Evolutionary conservation across 2,113 vertebrate species (phyloP).

Genomic region (Ginglymostoma cirratum): DNA sequence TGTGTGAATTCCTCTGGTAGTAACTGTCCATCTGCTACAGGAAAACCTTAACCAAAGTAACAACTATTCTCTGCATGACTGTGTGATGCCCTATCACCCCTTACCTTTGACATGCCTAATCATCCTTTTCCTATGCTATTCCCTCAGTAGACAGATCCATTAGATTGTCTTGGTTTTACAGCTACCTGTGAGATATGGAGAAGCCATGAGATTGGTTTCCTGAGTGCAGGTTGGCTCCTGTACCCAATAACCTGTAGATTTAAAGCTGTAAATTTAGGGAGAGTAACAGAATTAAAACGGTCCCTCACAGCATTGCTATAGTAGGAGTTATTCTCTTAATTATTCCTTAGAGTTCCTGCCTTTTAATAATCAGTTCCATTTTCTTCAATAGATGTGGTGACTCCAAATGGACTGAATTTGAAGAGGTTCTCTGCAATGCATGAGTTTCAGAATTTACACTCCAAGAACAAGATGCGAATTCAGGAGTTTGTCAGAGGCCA

Average conservation of each 20-base stretch:
- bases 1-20: neutral
- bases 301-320: neutral
- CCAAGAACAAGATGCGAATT: conserved; percentile 82
- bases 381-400: conserved; percentile 67
- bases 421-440: conserved; percentile 91
- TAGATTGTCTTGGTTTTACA: neutral
- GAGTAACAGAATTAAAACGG: neutral
- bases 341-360: neutral
- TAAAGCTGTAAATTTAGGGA: neutral
- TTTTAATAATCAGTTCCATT: neutral
- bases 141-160: neutral
- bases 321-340: neutral
- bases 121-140: neutral
- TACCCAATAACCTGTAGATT: neutral
- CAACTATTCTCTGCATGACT: neutral
- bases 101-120: neutral
- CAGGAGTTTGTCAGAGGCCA: conserved; percentile 87
- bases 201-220: neutral
- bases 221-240: neutral
- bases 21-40: no score
- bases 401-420: conserved; percentile 83
- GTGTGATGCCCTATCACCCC: neutral
- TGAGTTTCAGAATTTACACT: conserved; percentile 89
- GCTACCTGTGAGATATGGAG: neutral
- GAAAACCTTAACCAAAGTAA: neutral